Conservation (phyloP, 35 echinoderm and acorn worm species). For the Diadema setosum region DNA sequence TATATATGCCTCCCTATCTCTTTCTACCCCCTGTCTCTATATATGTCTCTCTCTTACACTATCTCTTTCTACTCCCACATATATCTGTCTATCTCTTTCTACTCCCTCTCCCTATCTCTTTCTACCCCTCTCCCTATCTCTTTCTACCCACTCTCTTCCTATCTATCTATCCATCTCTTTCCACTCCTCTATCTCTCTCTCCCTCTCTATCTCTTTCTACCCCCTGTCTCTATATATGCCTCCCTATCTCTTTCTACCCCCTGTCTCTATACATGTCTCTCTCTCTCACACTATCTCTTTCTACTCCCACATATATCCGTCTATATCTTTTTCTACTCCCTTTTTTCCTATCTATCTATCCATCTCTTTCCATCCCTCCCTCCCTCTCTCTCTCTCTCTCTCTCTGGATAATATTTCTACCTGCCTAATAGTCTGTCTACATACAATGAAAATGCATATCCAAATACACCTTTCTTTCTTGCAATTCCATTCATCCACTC, state of each 20-base stretch:
- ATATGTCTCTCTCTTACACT: neutral
- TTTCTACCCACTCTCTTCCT: neutral
- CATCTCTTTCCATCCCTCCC: neutral
- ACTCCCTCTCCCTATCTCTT: neutral
- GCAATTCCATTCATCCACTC: no score
- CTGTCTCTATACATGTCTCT: neutral
- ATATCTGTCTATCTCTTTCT: neutral
- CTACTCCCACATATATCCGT: neutral
- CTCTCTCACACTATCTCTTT: neutral
- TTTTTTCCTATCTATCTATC: neutral
- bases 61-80: neutral
- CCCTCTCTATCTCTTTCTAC: neutral
- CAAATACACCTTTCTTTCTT: no score
- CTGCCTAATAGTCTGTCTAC: neutral
- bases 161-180: neutral
- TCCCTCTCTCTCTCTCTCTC: neutral
- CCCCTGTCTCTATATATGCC: neutral
- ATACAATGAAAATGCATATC: no score
- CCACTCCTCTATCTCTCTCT: neutral
- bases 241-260: neutral
- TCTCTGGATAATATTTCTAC: neutral
- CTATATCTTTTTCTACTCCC: neutral
- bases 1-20: neutral
- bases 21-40: neutral
- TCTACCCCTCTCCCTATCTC: neutral